Conservation (phyloP, 2,797 vertebrate genomes). For the Podargus strigoides region DNA sequence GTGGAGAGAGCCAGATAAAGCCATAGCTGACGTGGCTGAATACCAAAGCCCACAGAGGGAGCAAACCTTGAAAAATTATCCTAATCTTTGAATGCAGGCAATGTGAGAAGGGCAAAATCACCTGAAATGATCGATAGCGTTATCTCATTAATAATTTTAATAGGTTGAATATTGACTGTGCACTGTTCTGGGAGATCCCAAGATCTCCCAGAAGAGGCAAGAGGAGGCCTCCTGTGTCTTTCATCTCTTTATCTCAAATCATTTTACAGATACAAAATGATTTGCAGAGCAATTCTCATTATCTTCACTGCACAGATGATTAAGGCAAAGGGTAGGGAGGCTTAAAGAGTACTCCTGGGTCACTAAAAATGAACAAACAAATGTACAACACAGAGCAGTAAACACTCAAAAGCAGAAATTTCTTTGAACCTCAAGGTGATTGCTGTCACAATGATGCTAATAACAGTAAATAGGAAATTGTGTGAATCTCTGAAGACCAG, state of each 20-base stretch:
- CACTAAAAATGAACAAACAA: background rate
- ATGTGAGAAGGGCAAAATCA: background rate
- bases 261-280: background rate
- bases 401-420: background rate
- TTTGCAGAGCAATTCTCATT: background rate
- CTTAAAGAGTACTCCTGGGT: background rate
- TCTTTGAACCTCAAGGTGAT: background rate
- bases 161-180: background rate
- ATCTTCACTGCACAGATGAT: background rate
- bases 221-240: background rate
- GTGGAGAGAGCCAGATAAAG: background rate
- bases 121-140: background rate
- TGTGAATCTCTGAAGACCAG: constrained; percentile 72
- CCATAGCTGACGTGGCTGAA: background rate
- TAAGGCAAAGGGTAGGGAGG: background rate
- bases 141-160: background rate
- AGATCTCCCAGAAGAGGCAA: background rate
- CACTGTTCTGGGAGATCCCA: background rate
- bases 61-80: background rate
- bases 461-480: constrained; percentile 60
- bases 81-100: background rate
- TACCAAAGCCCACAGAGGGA: background rate
- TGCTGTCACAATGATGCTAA: constrained; percentile 60
- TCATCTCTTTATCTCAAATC: background rate
- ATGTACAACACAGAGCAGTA: background rate